Base-by-base conservation (phyloP, 2,888 invertebrate species). In the Entomobrya proxima region DNA sequence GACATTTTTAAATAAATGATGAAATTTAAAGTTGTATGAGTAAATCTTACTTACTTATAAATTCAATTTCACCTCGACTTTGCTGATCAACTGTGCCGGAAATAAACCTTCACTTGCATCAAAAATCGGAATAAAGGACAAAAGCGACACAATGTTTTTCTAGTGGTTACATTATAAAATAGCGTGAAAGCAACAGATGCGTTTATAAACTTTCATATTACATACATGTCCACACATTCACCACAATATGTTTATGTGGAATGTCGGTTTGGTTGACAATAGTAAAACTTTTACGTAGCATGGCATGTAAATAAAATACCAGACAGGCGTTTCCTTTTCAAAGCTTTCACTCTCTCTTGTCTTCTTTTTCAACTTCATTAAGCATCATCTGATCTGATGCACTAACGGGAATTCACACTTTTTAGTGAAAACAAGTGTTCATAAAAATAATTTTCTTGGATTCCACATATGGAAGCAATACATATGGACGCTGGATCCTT, bases 391-490 rank as follows among this genome's bases (percentile, higher is more conserved):
- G n/a, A 69, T 44, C 44, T 24, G 69, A 24, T 35, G 40, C 69
- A 44, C 9, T 52, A 30, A 30, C 18, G 11, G 32, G 40, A 76
- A 58, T 76, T 58, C 58, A 37, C 58, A 58, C 58, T 55, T n/a
- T n/a, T n/a, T 47, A 32, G 44, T 58, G 27, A 77, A 61, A 61
- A 18, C 27, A 6, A 67, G 77, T 50, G 32, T 61, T 77, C 61
- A 77, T 67, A 78, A 78, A 78, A 67, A 78, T 78, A 44, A 35
- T 78, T 78, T 67, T 35, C 67, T 35, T 35, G 64, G 58, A 67
- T 67, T 64, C 67, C 78, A 61, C 58, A 58, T 77, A 40, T 77
- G 37, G 50, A 78, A 50, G 67, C 67, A 64, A 67, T 78, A 61
- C n/a, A 40, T n/a, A n/a, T 15, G 13, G 24, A 6, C 6, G 13